These are phyloP conservation scores for Indicator maculatus DNA, from an alignment of 2,113 vertebrate genomes.

Conservation along the genomic window DNA sequence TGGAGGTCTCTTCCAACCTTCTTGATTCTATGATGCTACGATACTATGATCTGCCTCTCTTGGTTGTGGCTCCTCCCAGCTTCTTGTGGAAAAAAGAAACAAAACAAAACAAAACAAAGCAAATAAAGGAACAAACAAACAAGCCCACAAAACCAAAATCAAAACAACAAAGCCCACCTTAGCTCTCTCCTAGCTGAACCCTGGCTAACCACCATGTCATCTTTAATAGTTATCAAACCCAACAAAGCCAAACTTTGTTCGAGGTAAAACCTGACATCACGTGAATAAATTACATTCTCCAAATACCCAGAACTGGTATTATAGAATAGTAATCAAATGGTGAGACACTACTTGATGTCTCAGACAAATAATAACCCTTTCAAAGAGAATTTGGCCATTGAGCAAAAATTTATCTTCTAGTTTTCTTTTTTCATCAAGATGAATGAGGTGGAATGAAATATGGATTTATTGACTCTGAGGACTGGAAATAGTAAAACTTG, in stretches of 20 bases:
- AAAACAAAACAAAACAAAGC: too few species aligned
- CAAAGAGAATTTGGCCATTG: not conserved
- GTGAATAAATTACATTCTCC: not conserved
- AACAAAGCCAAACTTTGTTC: not conserved
- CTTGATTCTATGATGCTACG: too few species aligned
- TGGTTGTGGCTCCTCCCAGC: too few species aligned
- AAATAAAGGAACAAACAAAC: too few species aligned
- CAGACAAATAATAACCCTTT: not conserved
- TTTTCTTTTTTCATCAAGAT: conserved; percentile 41
- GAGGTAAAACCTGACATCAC: not conserved
- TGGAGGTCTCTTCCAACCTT: too few species aligned
- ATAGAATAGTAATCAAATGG: not conserved
- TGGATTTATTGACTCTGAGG: conserved; percentile 21
- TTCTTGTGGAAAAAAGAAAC: too few species aligned
- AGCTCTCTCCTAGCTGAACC: too few species aligned
- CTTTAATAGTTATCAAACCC: not conserved
- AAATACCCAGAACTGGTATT: not conserved
- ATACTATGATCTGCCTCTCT: too few species aligned
- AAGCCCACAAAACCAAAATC: too few species aligned
- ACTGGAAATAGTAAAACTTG: conserved; percentile 11
- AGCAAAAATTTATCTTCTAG: conserved; percentile 12
- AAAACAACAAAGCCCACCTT: too few species aligned
- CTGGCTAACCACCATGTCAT: not conserved
- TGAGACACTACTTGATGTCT: not conserved
- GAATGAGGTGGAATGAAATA: conserved; percentile 4